phyloP scores from a whole-genome alignment of 2,888 invertebrate species.

The Ecdyonurus torrentis region DNA sequence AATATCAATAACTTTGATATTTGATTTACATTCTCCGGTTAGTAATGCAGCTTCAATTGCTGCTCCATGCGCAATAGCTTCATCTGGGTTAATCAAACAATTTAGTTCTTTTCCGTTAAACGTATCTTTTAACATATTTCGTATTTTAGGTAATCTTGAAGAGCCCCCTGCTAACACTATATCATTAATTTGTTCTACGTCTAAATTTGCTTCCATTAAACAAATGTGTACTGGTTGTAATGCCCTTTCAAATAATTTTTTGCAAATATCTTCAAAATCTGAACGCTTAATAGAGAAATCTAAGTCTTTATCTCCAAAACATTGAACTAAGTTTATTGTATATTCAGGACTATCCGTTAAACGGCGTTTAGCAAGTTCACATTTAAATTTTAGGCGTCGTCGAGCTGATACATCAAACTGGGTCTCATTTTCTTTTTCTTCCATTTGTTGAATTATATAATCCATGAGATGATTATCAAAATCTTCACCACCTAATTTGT shows the following conservation, averaged over 20 bases:
- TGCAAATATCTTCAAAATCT: conserved; percentile 1
- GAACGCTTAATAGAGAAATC: not conserved
- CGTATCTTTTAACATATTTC: conserved; percentile 24
- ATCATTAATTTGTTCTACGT: conserved; percentile 6
- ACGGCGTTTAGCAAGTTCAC: too few relatives aligned
- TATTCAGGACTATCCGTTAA: too few relatives aligned
- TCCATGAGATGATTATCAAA: not conserved
- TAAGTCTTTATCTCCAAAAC: too few relatives aligned
- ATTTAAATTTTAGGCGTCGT: too few relatives aligned
- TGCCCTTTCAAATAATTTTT: not conserved
- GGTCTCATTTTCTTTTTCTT: too few relatives aligned
- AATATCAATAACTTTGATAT: conserved; percentile 5
- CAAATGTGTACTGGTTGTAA: conserved; percentile 7
- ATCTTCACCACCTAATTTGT: not conserved
- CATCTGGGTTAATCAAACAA: conserved; percentile 35
- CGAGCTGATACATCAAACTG: too few relatives aligned
- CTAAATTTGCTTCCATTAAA: not conserved
- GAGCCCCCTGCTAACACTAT: conserved; percentile 11
- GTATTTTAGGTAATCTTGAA: conserved; percentile 10
- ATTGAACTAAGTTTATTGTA: too few relatives aligned
- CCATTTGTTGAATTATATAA: too few relatives aligned
- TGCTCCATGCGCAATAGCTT: conserved; percentile 37
- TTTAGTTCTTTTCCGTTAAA: conserved; percentile 35
- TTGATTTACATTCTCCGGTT: conserved; percentile 27
- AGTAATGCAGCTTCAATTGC: conserved; percentile 38